phyloP scores from a whole-genome alignment of 2,888 invertebrate species.

The Pegoplata infirma region DNA sequence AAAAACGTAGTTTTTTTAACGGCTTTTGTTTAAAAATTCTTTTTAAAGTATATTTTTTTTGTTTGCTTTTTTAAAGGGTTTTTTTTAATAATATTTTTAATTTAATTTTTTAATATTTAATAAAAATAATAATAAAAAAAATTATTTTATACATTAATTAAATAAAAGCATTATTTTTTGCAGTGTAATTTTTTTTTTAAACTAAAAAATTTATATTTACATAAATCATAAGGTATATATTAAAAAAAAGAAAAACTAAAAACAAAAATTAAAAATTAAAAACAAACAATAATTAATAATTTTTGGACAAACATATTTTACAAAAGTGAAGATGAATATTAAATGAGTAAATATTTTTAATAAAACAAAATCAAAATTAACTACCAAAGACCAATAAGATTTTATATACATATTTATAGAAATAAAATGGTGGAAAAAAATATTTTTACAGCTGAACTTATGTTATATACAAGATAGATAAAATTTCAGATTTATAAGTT shows the following conservation, averaged over 20 bases:
- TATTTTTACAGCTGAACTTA: too few relatives aligned
- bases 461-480: too few relatives aligned
- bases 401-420: background rate
- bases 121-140: background rate
- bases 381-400: background rate
- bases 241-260: background rate
- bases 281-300: background rate
- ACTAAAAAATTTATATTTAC: conserved; percentile 50
- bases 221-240: conserved; percentile 21
- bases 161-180: conserved; percentile 53
- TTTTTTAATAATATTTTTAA: background rate
- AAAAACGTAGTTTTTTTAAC: conserved; percentile 28
- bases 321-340: conserved; percentile 6
- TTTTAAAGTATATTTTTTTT: conserved; percentile 1
- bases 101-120: background rate
- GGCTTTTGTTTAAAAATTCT: conserved; percentile 24
- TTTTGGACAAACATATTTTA: conserved; percentile 48
- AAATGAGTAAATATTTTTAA: background rate
- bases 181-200: conserved; percentile 46
- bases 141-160: conserved; percentile 5
- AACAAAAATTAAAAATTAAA: conserved; percentile 1
- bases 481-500: too few relatives aligned
- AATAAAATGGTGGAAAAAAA: too few relatives aligned
- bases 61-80: conserved; percentile 2
- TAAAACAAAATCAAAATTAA: background rate